Conservation (phyloP, 2,888 invertebrate species). For the Lithophane semibrunnea region DNA sequence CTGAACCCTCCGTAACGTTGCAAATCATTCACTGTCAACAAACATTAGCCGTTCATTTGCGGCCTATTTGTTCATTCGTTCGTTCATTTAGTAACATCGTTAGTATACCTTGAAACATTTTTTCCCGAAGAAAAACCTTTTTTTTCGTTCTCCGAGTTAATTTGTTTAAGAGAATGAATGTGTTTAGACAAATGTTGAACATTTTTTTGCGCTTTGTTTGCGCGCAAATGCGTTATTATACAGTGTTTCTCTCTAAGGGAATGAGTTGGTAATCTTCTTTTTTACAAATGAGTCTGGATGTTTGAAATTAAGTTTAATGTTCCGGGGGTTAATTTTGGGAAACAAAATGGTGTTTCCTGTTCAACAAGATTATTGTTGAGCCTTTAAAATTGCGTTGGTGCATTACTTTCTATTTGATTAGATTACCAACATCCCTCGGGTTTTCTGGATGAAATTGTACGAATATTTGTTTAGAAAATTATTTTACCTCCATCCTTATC, state of each 20-base stretch:
- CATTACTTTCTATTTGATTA: conserved; percentile 60
- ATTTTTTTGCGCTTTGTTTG: conserved; percentile 73
- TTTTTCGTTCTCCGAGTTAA: conserved; percentile 75
- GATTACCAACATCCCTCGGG: conserved; percentile 37
- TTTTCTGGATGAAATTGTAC: conserved; percentile 21
- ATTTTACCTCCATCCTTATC: conserved; percentile 32
- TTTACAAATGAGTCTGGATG: conserved; percentile 60
- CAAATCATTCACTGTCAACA: conserved; percentile 82
- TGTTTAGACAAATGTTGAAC: conserved; percentile 76
- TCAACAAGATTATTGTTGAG: conserved; percentile 51
- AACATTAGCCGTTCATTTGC: conserved; percentile 76
- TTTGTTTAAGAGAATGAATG: conserved; percentile 80
- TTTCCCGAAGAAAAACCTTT: conserved; percentile 58
- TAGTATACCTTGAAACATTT: conserved; percentile 69
- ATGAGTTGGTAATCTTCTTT: conserved; percentile 65
- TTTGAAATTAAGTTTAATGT: conserved; percentile 66
- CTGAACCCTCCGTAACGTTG: conserved; percentile 73
- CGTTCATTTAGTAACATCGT: conserved; percentile 79
- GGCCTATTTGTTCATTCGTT: conserved; percentile 80
- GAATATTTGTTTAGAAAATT: conserved; percentile 31
- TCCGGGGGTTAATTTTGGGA: conserved; percentile 53
- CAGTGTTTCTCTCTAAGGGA: conserved; percentile 59
- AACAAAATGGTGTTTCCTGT: conserved; percentile 51
- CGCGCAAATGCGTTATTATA: conserved; percentile 71
- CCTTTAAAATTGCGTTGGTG: conserved; percentile 47